A percentile compares a stretch with the other conserved stretches of the same genome.
Conservation (phyloP, 2,888 invertebrate genomes). For the Eurois occulta region DNA sequence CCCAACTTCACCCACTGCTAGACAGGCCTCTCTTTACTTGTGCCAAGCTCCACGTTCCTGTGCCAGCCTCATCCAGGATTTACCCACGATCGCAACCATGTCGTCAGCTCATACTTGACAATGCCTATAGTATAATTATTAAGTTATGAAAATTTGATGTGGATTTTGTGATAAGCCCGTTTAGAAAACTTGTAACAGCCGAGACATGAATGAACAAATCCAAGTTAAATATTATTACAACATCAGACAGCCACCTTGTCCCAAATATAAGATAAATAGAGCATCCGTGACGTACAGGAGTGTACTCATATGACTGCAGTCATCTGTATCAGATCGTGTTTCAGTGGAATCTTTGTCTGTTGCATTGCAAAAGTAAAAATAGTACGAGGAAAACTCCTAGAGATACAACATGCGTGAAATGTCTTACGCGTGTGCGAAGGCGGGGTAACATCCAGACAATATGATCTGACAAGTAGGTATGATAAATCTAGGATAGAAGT, state of each 20-base stretch:
- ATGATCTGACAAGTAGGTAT: neutral
- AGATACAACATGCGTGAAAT: slow-evolving; percentile 28
- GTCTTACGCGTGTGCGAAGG: slow-evolving; percentile 23
- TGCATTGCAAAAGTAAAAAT: slow-evolving; percentile 54
- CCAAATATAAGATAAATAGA: slow-evolving; percentile 64
- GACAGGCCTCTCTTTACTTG: neutral
- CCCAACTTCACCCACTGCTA: neutral
- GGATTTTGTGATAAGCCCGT: neutral
- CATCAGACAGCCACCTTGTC: slow-evolving; percentile 53
- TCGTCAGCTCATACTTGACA: neutral
- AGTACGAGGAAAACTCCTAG: slow-evolving; percentile 63
- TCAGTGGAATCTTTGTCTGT: slow-evolving; percentile 60
- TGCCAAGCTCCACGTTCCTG: neutral
- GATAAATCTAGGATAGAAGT: neutral
- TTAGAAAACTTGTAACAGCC: neutral
- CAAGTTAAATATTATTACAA: slow-evolving; percentile 36
- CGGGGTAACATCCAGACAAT: neutral
- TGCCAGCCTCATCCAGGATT: neutral
- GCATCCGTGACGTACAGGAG: slow-evolving; percentile 54
- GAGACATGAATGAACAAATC: slow-evolving; percentile 32
- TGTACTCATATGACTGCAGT: slow-evolving; percentile 38
- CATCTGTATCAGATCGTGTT: slow-evolving; percentile 54
- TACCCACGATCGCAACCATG: neutral
- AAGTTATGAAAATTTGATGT: neutral
- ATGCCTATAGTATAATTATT: neutral